These are phyloP conservation scores for Chamaetylas fuelleborni DNA, from an alignment of 2,113 vertebrate genomes.

Conservation along the genomic window DNA sequence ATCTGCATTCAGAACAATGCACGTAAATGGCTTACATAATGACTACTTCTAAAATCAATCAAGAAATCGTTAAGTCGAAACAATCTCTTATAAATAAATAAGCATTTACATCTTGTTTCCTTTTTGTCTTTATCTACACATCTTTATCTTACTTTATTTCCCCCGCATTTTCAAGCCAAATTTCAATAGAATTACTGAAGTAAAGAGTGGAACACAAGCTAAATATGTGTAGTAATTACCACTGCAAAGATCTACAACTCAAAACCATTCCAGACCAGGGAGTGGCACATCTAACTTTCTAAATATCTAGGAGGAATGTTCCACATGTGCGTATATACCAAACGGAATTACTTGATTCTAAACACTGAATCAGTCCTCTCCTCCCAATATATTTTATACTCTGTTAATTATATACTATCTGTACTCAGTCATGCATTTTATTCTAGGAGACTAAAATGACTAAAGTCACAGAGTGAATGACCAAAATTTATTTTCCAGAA, in stretches of 20 bases:
- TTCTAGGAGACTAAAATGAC: background rate
- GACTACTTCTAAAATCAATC: background rate
- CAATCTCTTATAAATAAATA: background rate
- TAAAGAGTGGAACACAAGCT: background rate
- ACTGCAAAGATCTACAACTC: background rate
- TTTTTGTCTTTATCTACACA: background rate
- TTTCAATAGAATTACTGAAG: background rate
- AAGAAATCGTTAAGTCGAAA: background rate
- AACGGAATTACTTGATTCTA: background rate
- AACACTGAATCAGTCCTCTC: background rate
- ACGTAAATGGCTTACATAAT: background rate
- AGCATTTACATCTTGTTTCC: background rate
- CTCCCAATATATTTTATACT: background rate
- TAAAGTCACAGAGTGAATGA: fast-evolving
- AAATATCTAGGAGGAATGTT: background rate
- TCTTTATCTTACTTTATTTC: background rate
- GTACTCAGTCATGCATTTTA: background rate
- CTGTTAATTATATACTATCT: background rate
- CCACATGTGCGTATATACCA: background rate
- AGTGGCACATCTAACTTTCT: background rate
- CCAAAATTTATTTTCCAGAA: background rate
- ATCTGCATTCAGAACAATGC: background rate
- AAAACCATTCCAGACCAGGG: background rate
- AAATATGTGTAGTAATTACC: background rate
- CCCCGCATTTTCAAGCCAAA: background rate